Evolutionary conservation across 2,888 invertebrate species (phyloP), one percentile per base, ranked within the genome.

Genomic region (Erpobdella octoculata): DNA sequence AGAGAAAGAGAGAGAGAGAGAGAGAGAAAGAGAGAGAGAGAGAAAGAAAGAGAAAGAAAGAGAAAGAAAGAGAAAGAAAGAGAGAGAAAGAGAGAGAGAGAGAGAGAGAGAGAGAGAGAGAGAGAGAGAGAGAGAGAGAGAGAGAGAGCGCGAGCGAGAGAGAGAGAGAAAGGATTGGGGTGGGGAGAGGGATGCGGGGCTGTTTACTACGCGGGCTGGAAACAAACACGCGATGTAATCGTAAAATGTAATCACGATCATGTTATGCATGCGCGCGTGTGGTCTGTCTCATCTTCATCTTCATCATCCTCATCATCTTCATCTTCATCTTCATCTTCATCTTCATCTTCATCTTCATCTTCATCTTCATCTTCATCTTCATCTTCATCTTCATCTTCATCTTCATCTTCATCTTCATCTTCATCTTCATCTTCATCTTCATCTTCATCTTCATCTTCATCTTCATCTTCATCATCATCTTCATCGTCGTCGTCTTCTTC

Each of bases 1-100:
- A 59, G 25, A 59, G 21, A 59, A 21, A 59, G 21, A 59, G 8
- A 59, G 21, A 59, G n/a, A 59, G 21, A 59, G 59, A 25, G 21
- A 59, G 59, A 59, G 21, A 59, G 25, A 59, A 59, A 59, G 25
- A 59, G 21, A 59, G 25, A 59, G 21, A 59, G 41, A 59, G 21
- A 59, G 59, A 59, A 59, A 59, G 25, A 59, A 21, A 59, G 25
- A 25, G 21, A 59, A 21, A 59, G 21, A 25, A 21, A 59, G 21
- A 25, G 25, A 21, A 59, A 59, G 59, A 59, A 59, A 59, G 25
- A 59, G 21, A 59, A 21, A 25, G 21, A 25, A 21, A 59, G 21
- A 59, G 25, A 15, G 21, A 59, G 59, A 59, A 59, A 59, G n/a
- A 21, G 21, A 25, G 25, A 25, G 21, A 59, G 59, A 59, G n/a